Evolutionary conservation across 2,888 invertebrate genomes (phyloP), one percentile per base, ranked within the genome.

Genomic region (Thera obeliscata): DNA sequence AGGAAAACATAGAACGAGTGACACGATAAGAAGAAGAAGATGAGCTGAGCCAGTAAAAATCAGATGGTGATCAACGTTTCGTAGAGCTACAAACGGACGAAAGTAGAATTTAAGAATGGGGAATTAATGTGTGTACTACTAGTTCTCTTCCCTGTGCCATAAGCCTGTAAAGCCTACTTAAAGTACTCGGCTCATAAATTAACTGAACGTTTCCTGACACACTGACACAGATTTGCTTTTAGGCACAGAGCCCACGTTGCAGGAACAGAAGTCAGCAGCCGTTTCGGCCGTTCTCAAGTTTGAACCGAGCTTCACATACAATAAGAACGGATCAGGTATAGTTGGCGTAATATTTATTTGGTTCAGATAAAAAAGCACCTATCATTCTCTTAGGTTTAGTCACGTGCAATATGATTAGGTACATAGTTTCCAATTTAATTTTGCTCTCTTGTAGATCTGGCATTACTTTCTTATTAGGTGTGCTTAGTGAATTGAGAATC

Each of bases 151-250:
- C 8, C 35, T 49, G 54, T 69, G 59, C 69, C 74, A 75, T 67
- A 70, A 73, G 57, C 59, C 68, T 71, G 72, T 75, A 75, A 67
- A 66, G 63, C 66, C 63, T 61, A 66, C 63, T 66, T 63, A 65
- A 78, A 83, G 83, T 80, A 82, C 71, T 75, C 61, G 4, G 60
- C 75, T 70, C 78, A 82, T 85, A 85, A 86, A 84, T 83, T 77
- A 73, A 69, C 43, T 58, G 50, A 73, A 73, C 74, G 76, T 81
- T 81, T 81, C 76, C 74, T 78, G 58, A 46, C 58, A n/a, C 62
- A 76, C 71, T 78, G 74, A 85, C 79, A 77, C 64, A 75, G 59
- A 82, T 85, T 82, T 79, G 70, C 74, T 86, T 85, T 81, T 77
- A 89, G 90, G 86, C 61, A 87, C 86, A 67, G 80, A 78, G 68